Conservation (phyloP, 2,888 invertebrate species). For the Diadegma fenestrale region DNA sequence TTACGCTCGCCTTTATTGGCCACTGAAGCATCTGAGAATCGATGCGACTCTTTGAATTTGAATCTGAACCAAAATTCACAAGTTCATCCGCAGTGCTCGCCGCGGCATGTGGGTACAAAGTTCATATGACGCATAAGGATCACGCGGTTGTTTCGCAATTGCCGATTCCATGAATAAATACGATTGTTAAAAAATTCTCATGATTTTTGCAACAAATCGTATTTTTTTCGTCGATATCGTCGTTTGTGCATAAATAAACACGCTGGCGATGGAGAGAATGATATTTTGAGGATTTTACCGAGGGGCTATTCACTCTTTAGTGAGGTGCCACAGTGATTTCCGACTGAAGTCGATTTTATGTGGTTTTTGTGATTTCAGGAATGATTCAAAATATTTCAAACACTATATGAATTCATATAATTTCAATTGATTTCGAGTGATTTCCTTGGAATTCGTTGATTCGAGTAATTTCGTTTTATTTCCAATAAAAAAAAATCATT, state of each 20-base stretch:
- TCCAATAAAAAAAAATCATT: no score
- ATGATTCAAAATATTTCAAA: no score
- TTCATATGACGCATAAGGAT: slow-evolving; percentile 38
- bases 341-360: no score
- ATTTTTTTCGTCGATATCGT: background rate
- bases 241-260: background rate
- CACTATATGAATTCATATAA: no score
- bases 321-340: no score
- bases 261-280: background rate
- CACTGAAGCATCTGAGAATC: slow-evolving; percentile 10
- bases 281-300: background rate
- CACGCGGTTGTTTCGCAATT: slow-evolving; percentile 38
- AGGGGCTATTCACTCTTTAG: no score
- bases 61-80: background rate
- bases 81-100: background rate
- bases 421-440: no score
- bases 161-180: slow-evolving; percentile 2
- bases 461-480: no score
- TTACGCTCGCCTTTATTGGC: background rate
- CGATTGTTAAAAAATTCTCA: background rate
- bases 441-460: no score
- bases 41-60: background rate
- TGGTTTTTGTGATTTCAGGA: no score
- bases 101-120: slow-evolving; percentile 27
- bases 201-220: background rate